Evolutionary conservation across 2,113 vertebrate genomes (phyloP).

Genomic region (Rhea americana): DNA sequence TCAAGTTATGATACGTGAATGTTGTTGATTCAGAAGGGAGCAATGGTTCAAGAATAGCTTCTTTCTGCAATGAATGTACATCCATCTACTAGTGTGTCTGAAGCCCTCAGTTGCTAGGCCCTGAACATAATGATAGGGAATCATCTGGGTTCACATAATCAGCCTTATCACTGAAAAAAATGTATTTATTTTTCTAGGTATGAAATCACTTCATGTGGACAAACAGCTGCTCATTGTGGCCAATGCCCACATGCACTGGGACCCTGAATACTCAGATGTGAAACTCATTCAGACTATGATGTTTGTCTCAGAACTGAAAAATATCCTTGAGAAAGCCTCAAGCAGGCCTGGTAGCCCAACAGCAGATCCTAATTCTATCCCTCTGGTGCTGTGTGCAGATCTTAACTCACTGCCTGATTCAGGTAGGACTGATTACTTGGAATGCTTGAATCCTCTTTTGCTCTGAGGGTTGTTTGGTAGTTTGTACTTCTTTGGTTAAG

Average conservation of each 20-base stretch:
- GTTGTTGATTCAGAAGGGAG: neutral
- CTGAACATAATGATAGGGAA: neutral
- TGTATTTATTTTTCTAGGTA: slow-evolving; percentile 68
- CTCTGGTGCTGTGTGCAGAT: slow-evolving; percentile 97
- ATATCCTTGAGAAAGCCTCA: slow-evolving; percentile 91
- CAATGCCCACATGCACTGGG: slow-evolving; percentile 99
- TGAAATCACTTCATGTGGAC: slow-evolving; percentile 87
- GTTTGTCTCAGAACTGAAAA: slow-evolving; percentile 98
- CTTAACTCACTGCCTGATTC: slow-evolving; percentile 99
- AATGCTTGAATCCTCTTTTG: rapidly evolving
- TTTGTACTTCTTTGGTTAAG: neutral
- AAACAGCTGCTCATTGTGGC: slow-evolving; percentile 92
- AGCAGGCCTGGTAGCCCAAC: slow-evolving; percentile 81
- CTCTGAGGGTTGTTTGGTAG: rapidly evolving
- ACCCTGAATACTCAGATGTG: slow-evolving; percentile 97
- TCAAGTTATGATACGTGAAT: neutral
- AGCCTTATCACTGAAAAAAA: neutral
- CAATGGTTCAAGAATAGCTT: neutral
- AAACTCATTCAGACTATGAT: slow-evolving; percentile 99
- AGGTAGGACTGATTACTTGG: slow-evolving; percentile 72
- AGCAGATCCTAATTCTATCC: slow-evolving; percentile 88
- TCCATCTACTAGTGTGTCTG: neutral
- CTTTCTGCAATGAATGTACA: neutral
- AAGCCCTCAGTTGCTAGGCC: neutral
- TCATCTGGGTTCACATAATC: neutral